These are phyloP conservation scores for Noctua janthe DNA, from an alignment of 2,888 invertebrate genomes.

Conservation along the genomic window DNA sequence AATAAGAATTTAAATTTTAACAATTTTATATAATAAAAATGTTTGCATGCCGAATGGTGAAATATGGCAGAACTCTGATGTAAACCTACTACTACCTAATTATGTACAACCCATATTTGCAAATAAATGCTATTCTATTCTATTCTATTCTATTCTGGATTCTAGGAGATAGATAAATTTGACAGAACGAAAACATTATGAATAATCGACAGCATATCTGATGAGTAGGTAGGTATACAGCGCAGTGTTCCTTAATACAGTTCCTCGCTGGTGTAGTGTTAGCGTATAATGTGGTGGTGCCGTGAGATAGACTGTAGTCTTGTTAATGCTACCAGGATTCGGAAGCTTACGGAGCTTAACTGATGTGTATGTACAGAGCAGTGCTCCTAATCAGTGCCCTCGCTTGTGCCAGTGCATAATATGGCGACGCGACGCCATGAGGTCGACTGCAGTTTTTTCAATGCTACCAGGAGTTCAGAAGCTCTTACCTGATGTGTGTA, in stretches of 20 bases:
- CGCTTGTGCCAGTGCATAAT: conserved; percentile 78
- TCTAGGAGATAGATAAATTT: background rate
- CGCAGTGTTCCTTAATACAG: background rate
- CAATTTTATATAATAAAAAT: too few species aligned
- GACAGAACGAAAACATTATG: background rate
- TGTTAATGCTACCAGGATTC: background rate
- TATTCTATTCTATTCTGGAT: too few species aligned
- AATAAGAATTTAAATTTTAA: too few species aligned
- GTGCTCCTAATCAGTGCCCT: conserved; percentile 95
- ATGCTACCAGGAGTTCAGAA: background rate
- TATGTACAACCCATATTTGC: too few species aligned
- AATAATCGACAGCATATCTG: background rate
- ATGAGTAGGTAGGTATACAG: background rate
- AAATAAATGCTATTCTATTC: too few species aligned
- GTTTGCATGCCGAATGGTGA: too few species aligned
- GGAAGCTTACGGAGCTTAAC: background rate
- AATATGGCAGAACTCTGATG: too few species aligned
- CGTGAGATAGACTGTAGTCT: background rate
- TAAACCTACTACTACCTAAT: too few species aligned
- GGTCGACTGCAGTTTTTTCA: background rate
- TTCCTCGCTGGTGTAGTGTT: background rate
- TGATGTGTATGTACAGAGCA: conserved; percentile 94
- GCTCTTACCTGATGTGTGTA: conserved; percentile 92
- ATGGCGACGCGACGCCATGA: background rate
- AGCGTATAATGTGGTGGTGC: background rate